Conservation (phyloP, 2,888 invertebrate genomes). For the Deilephila elpenor region DNA sequence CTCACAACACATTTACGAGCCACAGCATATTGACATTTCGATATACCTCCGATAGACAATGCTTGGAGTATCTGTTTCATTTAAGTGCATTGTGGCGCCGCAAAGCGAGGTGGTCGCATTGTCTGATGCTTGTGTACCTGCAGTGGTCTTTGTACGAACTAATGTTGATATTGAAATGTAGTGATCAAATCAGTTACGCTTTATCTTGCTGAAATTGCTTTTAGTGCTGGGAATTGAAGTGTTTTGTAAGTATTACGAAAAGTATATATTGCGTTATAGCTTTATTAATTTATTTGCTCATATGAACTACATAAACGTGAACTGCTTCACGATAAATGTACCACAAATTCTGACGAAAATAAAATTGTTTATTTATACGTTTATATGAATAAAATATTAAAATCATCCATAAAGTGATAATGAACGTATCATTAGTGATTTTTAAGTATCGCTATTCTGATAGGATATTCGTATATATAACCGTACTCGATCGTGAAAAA, state of each 20-base stretch:
- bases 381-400: too few species aligned
- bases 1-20: background rate
- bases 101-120: background rate
- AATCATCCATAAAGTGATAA: too few species aligned
- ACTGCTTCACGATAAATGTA: too few species aligned
- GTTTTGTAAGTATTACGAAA: background rate
- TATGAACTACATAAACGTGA: too few species aligned
- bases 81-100: constrained; percentile 26
- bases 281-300: too few species aligned
- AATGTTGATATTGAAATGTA: background rate
- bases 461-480: too few species aligned
- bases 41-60: background rate
- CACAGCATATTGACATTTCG: background rate
- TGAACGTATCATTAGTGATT: too few species aligned
- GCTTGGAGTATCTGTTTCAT: constrained; percentile 27
- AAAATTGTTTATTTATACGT: too few species aligned
- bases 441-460: too few species aligned
- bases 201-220: background rate
- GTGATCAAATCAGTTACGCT: background rate
- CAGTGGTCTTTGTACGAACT: background rate
- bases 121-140: background rate
- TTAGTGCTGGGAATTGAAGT: background rate
- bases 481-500: too few species aligned
- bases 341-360: too few species aligned
- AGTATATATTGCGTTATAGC: too few species aligned